Percentiles rank a stretch among this genome's conserved stretches.
phyloP scores from a whole-genome alignment of 2,113 vertebrate species.

The Dipodomys merriami region DNA sequence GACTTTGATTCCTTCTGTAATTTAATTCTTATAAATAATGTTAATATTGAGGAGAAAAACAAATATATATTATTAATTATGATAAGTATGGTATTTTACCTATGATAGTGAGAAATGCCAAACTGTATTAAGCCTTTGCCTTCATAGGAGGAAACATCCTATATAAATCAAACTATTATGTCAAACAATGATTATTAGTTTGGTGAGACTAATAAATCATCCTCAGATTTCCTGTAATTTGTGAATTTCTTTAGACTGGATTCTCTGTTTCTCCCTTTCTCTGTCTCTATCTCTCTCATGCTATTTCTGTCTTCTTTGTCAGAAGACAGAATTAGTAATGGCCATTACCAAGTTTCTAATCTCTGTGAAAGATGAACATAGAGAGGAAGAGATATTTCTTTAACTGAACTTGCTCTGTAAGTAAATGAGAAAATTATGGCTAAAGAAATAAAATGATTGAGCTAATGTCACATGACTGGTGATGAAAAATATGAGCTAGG shows the following conservation, averaged over 20 bases:
- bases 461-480: neutral
- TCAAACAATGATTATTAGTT: neutral
- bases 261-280: neutral
- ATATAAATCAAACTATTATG: slow-evolving; percentile 37
- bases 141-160: neutral
- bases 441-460: too few relatives aligned
- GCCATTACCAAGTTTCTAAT: slow-evolving; percentile 1
- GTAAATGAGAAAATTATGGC: neutral
- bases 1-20: slow-evolving; percentile 1
- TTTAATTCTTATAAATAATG: slow-evolving; percentile 12
- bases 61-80: neutral
- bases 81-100: neutral
- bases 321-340: neutral
- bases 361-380: neutral
- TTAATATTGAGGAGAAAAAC: slow-evolving; percentile 24
- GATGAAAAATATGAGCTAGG: neutral
- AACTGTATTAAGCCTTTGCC: neutral
- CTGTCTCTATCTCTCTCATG: neutral
- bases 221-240: neutral
- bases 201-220: neutral
- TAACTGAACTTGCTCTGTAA: neutral
- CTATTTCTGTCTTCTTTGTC: neutral
- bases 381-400: neutral
- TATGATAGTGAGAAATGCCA: neutral
- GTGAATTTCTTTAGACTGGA: neutral